Percentiles rank a stretch among this genome's conserved stretches.
phyloP scores from a whole-genome alignment of 2,113 vertebrate genomes.

The Prochilodus magdalenae region DNA sequence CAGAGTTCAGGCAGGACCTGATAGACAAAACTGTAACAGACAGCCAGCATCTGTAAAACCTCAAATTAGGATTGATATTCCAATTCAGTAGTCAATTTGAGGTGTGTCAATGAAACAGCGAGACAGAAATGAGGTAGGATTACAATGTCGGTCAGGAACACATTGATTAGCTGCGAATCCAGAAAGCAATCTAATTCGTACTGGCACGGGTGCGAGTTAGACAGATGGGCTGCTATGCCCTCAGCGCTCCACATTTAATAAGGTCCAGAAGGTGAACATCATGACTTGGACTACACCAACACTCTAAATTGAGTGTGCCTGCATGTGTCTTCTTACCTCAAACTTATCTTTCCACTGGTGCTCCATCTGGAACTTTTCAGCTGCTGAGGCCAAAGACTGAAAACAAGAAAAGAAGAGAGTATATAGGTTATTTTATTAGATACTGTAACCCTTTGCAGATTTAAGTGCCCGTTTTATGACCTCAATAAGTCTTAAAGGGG shows the following conservation, averaged over 20 bases:
- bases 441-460: too few relatives aligned
- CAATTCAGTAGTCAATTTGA: background rate
- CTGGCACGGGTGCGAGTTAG: background rate
- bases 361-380: conserved; percentile 84
- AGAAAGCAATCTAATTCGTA: background rate
- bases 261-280: background rate
- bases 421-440: too few relatives aligned
- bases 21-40: conserved; percentile 23
- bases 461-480: too few relatives aligned
- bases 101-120: background rate
- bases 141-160: background rate
- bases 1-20: background rate
- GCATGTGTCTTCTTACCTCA: conserved; percentile 78
- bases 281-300: background rate
- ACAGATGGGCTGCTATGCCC: background rate
- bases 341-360: conserved; percentile 87
- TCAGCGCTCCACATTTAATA: background rate
- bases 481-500: too few relatives aligned
- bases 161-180: conserved; percentile 6
- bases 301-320: background rate
- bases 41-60: conserved; percentile 2
- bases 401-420: conserved; percentile 55
- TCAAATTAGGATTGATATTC: conserved; percentile 24
- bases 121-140: conserved; percentile 21
- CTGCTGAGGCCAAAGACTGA: conserved; percentile 84